These are phyloP conservation scores for Heliconius charithonia DNA, from an alignment of 2,888 invertebrate genomes.

Conservation along the genomic window DNA sequence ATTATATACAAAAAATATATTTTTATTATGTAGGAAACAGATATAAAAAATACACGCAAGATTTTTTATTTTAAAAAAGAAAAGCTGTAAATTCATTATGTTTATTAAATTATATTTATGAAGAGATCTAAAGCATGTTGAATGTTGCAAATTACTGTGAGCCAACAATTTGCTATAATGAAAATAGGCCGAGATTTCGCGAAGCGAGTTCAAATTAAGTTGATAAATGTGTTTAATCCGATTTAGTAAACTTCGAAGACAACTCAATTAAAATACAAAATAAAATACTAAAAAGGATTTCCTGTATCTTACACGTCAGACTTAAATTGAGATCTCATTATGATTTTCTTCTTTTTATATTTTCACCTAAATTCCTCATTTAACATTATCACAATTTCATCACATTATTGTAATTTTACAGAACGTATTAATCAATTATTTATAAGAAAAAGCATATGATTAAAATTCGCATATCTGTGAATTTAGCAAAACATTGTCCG, in stretches of 20 bases:
- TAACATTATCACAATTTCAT: too few species aligned
- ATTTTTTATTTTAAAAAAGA: too few species aligned
- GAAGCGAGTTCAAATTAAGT: conserved; percentile 29
- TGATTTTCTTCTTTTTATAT: too few species aligned
- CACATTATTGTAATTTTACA: too few species aligned
- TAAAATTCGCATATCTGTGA: too few species aligned
- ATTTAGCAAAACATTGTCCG: too few species aligned
- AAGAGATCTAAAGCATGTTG: background rate
- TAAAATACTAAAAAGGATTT: background rate
- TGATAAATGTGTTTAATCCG: conserved; percentile 19
- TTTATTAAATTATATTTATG: conserved; percentile 17
- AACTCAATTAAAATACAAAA: conserved; percentile 28
- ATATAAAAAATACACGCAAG: too few species aligned
- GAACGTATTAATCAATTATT: too few species aligned
- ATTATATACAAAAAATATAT: too few species aligned
- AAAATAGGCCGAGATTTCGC: conserved; percentile 23
- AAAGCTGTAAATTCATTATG: background rate
- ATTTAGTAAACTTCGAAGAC: conserved; percentile 9
- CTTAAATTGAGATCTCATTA: background rate
- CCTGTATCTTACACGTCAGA: background rate
- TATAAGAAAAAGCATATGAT: too few species aligned
- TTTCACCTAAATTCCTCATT: too few species aligned
- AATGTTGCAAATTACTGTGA: conserved; percentile 16
- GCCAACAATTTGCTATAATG: background rate
- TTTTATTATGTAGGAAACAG: background rate